Percentiles rank a stretch among this genome's conserved stretches.
These are phyloP conservation scores for Paramormyrops kingsleyae DNA, from an alignment of 2,113 vertebrate genomes.

Conservation along the genomic window DNA sequence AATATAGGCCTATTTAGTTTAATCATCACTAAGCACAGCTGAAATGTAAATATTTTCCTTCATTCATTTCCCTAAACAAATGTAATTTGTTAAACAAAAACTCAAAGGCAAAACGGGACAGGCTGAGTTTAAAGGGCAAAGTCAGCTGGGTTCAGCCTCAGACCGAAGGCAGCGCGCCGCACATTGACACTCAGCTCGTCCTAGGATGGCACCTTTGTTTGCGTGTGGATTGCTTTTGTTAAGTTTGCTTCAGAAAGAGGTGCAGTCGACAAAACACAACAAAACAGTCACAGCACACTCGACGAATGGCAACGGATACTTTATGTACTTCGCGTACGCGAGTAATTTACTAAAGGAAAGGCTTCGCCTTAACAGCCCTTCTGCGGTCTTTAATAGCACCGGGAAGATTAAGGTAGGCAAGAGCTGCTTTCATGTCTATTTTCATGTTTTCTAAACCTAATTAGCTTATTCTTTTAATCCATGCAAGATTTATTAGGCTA, in stretches of 20 bases:
- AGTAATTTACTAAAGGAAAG: constrained; percentile 62
- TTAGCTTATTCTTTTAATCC: neutral
- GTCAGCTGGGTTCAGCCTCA: neutral
- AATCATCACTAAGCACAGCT: neutral
- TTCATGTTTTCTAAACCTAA: neutral
- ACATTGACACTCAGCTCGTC: neutral
- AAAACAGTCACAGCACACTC: neutral
- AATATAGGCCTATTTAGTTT: neutral
- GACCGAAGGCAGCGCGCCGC: neutral
- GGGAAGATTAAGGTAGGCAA: constrained; percentile 53
- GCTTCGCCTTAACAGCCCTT: constrained; percentile 56
- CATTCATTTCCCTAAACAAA: neutral
- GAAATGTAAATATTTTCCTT: neutral
- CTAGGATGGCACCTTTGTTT: neutral
- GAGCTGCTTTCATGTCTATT: neutral
- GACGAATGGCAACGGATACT: constrained; percentile 17
- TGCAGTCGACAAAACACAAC: neutral
- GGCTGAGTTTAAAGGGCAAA: neutral
- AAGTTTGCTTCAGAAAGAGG: neutral
- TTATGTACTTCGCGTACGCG: constrained; percentile 61
- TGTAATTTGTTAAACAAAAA: neutral
- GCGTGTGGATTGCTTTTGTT: neutral
- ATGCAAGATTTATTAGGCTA: neutral
- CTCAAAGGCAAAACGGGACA: neutral
- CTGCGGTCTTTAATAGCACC: constrained; percentile 49